These are phyloP conservation scores for Bufotes viridis DNA, from an alignment of 2,797 vertebrate genomes.

Conservation along the genomic window DNA sequence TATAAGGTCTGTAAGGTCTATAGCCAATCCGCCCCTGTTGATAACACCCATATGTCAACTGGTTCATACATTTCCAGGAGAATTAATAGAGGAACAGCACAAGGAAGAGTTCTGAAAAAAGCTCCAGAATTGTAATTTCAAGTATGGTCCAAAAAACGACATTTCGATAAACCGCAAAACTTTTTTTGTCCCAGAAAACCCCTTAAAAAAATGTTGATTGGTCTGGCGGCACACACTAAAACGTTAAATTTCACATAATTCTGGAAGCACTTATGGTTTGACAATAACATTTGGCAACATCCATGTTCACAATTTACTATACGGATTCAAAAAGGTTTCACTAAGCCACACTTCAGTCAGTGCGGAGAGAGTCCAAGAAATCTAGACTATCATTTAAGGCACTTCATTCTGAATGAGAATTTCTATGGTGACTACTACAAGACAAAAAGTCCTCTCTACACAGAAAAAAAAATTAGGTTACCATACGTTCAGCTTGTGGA, in stretches of 20 bases:
- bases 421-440: slow-evolving; percentile 66
- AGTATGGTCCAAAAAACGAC: too few species aligned
- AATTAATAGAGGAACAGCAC: not conserved
- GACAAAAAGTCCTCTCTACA: slow-evolving; percentile 70
- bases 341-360: slow-evolving; percentile 78
- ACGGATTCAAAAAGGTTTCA: slow-evolving; percentile 65
- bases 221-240: slow-evolving; percentile 62
- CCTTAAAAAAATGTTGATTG: not conserved
- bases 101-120: not conserved
- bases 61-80: not conserved
- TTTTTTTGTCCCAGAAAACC: not conserved
- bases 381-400: slow-evolving; percentile 79
- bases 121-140: not conserved
- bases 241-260: slow-evolving; percentile 69
- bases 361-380: slow-evolving; percentile 72
- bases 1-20: too few species aligned
- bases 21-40: not conserved
- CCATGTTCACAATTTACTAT: slow-evolving; percentile 53
- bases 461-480: slow-evolving; percentile 70
- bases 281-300: slow-evolving; percentile 68
- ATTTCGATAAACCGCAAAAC: too few species aligned
- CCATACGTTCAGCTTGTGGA: slow-evolving; percentile 62
- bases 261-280: slow-evolving; percentile 71
- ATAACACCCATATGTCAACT: not conserved
- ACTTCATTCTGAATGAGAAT: slow-evolving; percentile 82